Evolutionary conservation across 2,113 vertebrate species (phyloP), one percentile per base, ranked within the genome.

Genomic region (Mesoclemmys tuberculata): DNA sequence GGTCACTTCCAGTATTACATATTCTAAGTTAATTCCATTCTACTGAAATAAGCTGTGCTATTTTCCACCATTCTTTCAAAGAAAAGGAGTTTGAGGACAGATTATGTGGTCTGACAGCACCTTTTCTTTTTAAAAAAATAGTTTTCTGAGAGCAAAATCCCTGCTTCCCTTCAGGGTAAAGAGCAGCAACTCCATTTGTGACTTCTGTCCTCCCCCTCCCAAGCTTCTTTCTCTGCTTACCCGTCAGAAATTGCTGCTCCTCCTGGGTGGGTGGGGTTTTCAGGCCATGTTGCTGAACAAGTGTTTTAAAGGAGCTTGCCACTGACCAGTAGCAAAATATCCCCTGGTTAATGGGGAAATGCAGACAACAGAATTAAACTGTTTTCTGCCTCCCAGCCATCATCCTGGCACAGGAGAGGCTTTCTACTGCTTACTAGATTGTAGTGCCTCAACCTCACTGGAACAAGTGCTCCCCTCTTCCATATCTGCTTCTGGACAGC

Each of bases 201-300:
- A 3, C 24, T 77, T 44, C 74, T 68, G 49, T 8, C n/a, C 54
- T 84, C 94, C 93, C 3, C 82, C 92, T 79, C 54, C 35, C 80
- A 74, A 54, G 78, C 85, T 95, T 92, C n/a, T 80, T 12, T 80
- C 90, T 89, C 83, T 94, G 74, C 44, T 83, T 94, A 38, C 77
- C 89, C 64, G 35, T 90, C 92, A 95, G 87, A 89, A 93, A 86
- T 56, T 82, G 51, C 80, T 79, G 0, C 44, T 93, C 83, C 51
- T 82, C 81, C 24, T 61, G 22, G 29, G 6, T 93, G 92, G 95
- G 91, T 95, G 93, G 91, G 9, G 94, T 96, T 95, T 97, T 93
- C 92, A 71, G 80, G 86, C 71, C 77, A 27, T 0, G 5, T 85
- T 92, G 90, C 87, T 18, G 79, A 96, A 84, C 78, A 82, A 71